phyloP scores from a whole-genome alignment of 2,113 vertebrate species.

The Entosphenus tridentatus region DNA sequence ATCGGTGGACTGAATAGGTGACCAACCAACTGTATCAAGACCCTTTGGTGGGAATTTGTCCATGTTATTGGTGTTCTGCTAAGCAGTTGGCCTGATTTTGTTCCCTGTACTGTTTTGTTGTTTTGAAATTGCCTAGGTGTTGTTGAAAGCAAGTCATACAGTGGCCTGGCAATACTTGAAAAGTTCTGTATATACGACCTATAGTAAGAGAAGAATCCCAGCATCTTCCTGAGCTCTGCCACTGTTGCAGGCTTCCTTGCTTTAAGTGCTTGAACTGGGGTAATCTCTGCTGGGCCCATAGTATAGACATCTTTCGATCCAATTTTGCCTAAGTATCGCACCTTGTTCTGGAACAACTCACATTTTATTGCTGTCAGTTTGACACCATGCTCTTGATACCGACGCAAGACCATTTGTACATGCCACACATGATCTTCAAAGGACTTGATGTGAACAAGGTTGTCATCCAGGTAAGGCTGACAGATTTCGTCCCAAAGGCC shows the following conservation, averaged over 20 bases:
- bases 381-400: slow-evolving; percentile 10
- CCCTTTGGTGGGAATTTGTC: slow-evolving; percentile 6
- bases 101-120: too few species aligned
- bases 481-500: not conserved
- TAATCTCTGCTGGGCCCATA: slow-evolving; percentile 8
- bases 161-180: slow-evolving; percentile 6
- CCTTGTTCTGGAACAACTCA: slow-evolving; percentile 10
- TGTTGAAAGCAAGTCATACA: slow-evolving; percentile 12
- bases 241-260: not conserved
- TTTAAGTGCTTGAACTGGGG: not conserved
- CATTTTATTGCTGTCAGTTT: slow-evolving; percentile 12
- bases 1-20: slow-evolving; percentile 7
- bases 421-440: slow-evolving; percentile 11
- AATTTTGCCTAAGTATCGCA: slow-evolving; percentile 9
- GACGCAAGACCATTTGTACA: not conserved
- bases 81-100: not conserved
- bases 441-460: slow-evolving; percentile 8
- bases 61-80: slow-evolving; percentile 9
- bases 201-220: slow-evolving; percentile 10
- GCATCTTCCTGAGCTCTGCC: too few species aligned
- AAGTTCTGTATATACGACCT: slow-evolving; percentile 10
- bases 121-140: slow-evolving; percentile 7
- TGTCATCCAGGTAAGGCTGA: not conserved
- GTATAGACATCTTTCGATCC: slow-evolving; percentile 9
- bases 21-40: not conserved